Evolutionary conservation across 2,113 vertebrate genomes (phyloP), one percentile per base, ranked within the genome.

Genomic region (Girardinichthys multiradiatus): DNA sequence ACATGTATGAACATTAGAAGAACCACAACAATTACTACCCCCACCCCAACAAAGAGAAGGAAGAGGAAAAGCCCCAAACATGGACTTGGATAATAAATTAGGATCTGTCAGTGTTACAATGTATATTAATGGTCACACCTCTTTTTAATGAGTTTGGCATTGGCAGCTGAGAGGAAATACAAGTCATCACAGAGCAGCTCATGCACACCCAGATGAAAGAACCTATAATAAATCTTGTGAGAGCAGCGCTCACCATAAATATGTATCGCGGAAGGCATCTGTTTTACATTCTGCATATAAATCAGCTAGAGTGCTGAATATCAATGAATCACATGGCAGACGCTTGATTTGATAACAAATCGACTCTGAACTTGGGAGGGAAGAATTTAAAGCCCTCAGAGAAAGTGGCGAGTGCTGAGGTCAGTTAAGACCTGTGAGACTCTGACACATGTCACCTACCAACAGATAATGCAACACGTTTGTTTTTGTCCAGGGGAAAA

Each of bases 241-340:
- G 96, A 97, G 96, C 96, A 96, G 96, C 95, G 94, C 97, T 98
- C 96, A 97, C 97, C 97, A 99, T 99, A 98, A 99, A 99, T 99
- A 99, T 98, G 97, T 97, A 99, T 98, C 97, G 95, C 96, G 96
- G 95, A 97, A 96, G 97, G 96, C 97, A 98, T 98, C 97, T 98
- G 97, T 99, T 99, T 99, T 98, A 99, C 97, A 99, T 99, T 98
- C 97, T 98, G 97, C 97, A 99, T 99, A 98, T 99, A 99, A 99
- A 99, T 98, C 97, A 98, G 97, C 93, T 92, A 37, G 92, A 94
- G 95, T 94, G 95, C 96, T 96, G 97, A 97, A 98, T 97, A 97
- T 96, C 97, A 97, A 99, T 99, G 97, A 99, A 99, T 98, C 97
- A 99, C 97, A 92, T 92, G 94, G 95, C 95, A 94, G 97, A 97